These are phyloP conservation scores for Spialia ferax DNA, from an alignment of 2,888 invertebrate species.

Conservation along the genomic window DNA sequence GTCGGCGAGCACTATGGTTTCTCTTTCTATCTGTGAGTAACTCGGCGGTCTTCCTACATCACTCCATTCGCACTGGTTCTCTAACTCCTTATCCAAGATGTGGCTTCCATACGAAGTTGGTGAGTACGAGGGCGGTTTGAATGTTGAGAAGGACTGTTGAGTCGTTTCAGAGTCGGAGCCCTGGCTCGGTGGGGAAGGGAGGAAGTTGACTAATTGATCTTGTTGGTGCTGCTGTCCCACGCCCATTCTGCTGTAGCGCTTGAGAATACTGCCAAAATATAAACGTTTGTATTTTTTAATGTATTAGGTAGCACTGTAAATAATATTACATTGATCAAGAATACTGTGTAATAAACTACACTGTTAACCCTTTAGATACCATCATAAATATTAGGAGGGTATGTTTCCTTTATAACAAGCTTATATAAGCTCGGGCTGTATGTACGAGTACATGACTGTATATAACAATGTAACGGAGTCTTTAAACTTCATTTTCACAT, in stretches of 20 bases:
- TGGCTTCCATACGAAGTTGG: constrained; percentile 81
- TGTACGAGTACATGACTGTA: too few relatives aligned
- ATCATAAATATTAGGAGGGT: too few relatives aligned
- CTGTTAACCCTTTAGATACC: too few relatives aligned
- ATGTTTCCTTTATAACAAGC: too few relatives aligned
- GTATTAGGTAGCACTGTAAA: too few relatives aligned
- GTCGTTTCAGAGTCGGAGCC: constrained; percentile 74
- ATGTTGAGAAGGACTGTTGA: constrained; percentile 81
- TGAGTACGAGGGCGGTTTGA: constrained; percentile 83
- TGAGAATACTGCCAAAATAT: constrained; percentile 82
- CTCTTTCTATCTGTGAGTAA: constrained; percentile 78
- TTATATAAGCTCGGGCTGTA: too few relatives aligned
- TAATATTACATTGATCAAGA: too few relatives aligned
- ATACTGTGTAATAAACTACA: too few relatives aligned
- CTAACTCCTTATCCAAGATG: constrained; percentile 72
- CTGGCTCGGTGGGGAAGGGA: constrained; percentile 87
- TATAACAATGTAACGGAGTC: too few relatives aligned
- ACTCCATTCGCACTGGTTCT: constrained; percentile 84
- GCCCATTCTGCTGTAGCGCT: constrained; percentile 88
- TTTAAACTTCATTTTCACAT: too few relatives aligned
- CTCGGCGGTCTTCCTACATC: constrained; percentile 84
- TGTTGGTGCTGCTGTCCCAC: constrained; percentile 87
- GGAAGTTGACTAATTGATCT: constrained; percentile 92
- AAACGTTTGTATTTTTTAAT: background rate
- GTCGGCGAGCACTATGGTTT: constrained; percentile 76